Evolutionary conservation across 2,797 vertebrate genomes (phyloP).

Genomic region (Bovichtus diacanthus): DNA sequence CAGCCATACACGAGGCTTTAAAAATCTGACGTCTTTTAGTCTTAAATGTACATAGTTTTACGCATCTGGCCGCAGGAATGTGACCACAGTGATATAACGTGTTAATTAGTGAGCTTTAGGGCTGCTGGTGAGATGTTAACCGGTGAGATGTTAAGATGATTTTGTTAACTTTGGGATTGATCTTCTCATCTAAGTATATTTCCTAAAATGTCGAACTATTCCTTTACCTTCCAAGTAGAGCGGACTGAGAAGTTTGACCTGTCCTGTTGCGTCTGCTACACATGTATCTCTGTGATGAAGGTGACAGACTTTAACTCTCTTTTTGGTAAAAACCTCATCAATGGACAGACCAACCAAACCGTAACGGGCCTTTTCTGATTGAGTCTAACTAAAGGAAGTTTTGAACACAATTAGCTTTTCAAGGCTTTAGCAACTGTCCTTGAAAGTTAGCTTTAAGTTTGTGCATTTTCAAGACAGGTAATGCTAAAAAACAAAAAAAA

Average conservation of each 20-base stretch:
- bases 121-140: too few relatives aligned
- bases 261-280: neutral
- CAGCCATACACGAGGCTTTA: too few relatives aligned
- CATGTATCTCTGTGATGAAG: neutral
- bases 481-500: too few relatives aligned
- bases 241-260: neutral
- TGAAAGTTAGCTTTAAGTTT: slow-evolving; percentile 33
- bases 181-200: neutral
- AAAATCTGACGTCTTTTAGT: too few relatives aligned
- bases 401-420: slow-evolving; percentile 18
- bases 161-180: neutral
- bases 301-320: neutral
- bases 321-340: slow-evolving; percentile 20
- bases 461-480: slow-evolving; percentile 48
- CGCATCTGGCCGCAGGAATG: neutral
- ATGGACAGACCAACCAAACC: slow-evolving; percentile 21
- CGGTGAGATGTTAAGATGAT: too few relatives aligned
- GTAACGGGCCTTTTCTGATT: neutral
- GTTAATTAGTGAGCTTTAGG: neutral
- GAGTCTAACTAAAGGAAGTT: slow-evolving; percentile 21
- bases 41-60: neutral
- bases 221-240: slow-evolving; percentile 10
- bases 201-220: neutral
- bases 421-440: slow-evolving; percentile 4
- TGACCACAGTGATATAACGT: neutral